Percentiles rank a stretch among this genome's conserved stretches.
phyloP scores from a whole-genome alignment of 2,888 invertebrate species.

The Dorcus parallelipipedus region DNA sequence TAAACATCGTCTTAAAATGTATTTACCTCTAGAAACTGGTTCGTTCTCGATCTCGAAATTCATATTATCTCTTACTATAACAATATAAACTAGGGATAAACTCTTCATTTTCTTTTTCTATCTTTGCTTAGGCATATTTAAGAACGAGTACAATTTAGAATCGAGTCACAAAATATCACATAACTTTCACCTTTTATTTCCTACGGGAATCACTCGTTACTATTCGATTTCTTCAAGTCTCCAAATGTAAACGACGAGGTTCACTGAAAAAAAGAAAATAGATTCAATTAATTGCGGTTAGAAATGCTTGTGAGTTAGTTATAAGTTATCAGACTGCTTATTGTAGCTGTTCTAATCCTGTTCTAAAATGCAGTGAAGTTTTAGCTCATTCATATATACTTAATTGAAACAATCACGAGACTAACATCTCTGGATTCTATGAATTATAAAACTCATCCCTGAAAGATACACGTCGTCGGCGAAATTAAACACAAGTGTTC shows the following conservation, averaged over 20 bases:
- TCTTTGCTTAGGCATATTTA: conserved; percentile 24
- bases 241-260: conserved; percentile 31
- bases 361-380: not conserved
- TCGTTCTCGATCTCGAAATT: not conserved
- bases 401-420: not conserved
- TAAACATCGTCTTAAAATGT: conserved; percentile 24
- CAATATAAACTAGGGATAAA: conserved; percentile 7
- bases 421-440: too few species aligned
- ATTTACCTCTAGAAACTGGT: not conserved
- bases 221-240: conserved; percentile 17
- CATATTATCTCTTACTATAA: not conserved
- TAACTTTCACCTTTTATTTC: conserved; percentile 32
- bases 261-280: conserved; percentile 37
- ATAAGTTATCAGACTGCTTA: too few species aligned
- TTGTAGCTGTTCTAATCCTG: too few species aligned
- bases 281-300: conserved; percentile 8
- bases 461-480: too few species aligned
- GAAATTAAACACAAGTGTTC: too few species aligned
- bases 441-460: too few species aligned
- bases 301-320: too few species aligned
- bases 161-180: conserved; percentile 43
- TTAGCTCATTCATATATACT: not conserved
- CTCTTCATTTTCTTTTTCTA: conserved; percentile 27
- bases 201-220: not conserved
- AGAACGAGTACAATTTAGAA: conserved; percentile 12